Evolutionary conservation across 2,113 vertebrate genomes (phyloP).

Genomic region (Zosterops hypoxanthus): DNA sequence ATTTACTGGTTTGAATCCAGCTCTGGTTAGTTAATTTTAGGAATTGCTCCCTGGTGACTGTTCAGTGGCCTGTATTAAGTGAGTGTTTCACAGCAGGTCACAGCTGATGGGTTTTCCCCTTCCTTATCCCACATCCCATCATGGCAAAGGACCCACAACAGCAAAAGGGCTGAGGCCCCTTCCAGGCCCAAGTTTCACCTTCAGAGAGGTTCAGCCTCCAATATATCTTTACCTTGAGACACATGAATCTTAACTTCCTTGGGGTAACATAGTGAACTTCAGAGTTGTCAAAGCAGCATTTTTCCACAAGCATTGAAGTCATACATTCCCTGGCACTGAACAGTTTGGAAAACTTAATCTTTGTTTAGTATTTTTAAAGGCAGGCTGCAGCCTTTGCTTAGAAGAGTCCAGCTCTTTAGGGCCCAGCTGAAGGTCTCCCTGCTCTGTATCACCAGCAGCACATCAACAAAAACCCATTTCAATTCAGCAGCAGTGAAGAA

Average conservation of each 20-base stretch:
- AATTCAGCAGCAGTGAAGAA: neutral
- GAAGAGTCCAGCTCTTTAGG: neutral
- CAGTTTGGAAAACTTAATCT: neutral
- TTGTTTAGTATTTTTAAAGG: neutral
- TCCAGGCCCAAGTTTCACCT: neutral
- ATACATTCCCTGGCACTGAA: neutral
- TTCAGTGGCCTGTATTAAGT: neutral
- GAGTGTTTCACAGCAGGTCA: neutral
- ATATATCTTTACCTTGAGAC: neutral
- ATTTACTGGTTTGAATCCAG: neutral
- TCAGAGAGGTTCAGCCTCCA: neutral
- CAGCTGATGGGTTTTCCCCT: neutral
- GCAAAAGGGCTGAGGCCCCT: neutral
- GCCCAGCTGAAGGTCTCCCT: neutral
- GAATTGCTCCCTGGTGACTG: neutral
- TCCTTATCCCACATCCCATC: neutral
- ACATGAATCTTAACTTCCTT: neutral
- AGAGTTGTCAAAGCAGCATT: neutral
- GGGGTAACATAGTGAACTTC: neutral
- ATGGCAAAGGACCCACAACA: neutral
- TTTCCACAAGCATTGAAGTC: neutral
- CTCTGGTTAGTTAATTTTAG: neutral
- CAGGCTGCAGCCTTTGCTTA: neutral
- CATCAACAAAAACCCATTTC: neutral
- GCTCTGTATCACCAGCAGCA: neutral